Conservation (phyloP, 2,113 vertebrate species). For the Cyprinus carpio region DNA sequence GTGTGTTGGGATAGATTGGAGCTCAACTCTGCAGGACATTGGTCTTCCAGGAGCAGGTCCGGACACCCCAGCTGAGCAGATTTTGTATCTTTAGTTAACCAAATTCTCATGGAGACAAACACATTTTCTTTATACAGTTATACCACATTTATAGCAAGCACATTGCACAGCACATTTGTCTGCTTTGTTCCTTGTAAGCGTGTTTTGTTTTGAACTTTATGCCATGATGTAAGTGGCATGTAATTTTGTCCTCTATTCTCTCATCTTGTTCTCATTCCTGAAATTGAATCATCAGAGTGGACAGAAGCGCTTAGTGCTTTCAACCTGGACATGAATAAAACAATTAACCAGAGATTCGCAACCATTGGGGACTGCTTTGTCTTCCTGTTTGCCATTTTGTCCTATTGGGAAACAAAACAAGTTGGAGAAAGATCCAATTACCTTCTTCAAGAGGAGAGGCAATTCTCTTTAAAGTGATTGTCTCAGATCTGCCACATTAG, state of each 20-base stretch:
- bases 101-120: neutral
- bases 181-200: neutral
- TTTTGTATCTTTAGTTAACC: neutral
- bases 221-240: neutral
- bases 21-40: neutral
- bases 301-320: slow-evolving; percentile 39
- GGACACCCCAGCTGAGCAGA: neutral
- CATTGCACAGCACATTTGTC: neutral
- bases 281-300: slow-evolving; percentile 33
- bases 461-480: slow-evolving; percentile 69
- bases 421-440: slow-evolving; percentile 71
- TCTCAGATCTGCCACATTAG: slow-evolving; percentile 66
- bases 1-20: neutral
- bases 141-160: neutral
- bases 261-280: slow-evolving; percentile 16
- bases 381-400: slow-evolving; percentile 55
- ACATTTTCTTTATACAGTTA: neutral
- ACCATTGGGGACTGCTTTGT: slow-evolving; percentile 51
- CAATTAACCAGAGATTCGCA: slow-evolving; percentile 50
- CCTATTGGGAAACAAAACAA: slow-evolving; percentile 64
- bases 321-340: slow-evolving; percentile 47
- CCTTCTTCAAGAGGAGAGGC: slow-evolving; percentile 62
- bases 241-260: slow-evolving; percentile 3
- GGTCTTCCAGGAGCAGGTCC: neutral
- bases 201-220: slow-evolving; percentile 10